Conservation (phyloP, 2,888 invertebrate species). For the Criorhina ranunculi region DNA sequence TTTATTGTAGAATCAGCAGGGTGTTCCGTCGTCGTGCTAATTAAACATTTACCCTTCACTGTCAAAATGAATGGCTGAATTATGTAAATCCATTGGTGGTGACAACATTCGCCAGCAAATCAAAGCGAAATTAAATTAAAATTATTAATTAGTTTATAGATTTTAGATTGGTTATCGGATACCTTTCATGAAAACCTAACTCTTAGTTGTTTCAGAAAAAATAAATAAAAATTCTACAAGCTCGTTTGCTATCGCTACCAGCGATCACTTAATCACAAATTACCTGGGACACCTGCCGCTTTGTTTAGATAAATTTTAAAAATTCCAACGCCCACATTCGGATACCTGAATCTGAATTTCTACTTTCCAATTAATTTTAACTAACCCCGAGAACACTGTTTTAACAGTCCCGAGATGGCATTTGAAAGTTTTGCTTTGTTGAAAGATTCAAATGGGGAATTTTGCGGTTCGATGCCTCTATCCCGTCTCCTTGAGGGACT, state of each 20-base stretch:
- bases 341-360: background rate
- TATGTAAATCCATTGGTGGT: conserved; percentile 37
- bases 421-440: conserved; percentile 38
- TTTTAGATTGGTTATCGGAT: conserved; percentile 32
- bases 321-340: conserved; percentile 17
- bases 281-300: conserved; percentile 22
- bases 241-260: conserved; percentile 26
- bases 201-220: background rate
- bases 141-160: conserved; percentile 21
- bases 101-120: conserved; percentile 18
- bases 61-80: conserved; percentile 19
- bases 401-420: conserved; percentile 32
- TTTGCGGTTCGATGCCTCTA: conserved; percentile 23
- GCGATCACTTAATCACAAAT: conserved; percentile 35
- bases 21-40: conserved; percentile 21
- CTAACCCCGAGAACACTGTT: conserved; percentile 15
- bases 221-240: background rate
- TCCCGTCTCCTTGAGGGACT: conserved; percentile 18
- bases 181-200: background rate
- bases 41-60: conserved; percentile 24
- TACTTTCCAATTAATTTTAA: conserved; percentile 38
- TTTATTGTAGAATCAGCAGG: background rate
- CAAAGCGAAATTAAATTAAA: background rate
- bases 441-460: background rate
- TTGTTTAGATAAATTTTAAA: background rate